phyloP scores from a whole-genome alignment of 2,113 vertebrate species.

The Dolichallabes microphthalmus region DNA sequence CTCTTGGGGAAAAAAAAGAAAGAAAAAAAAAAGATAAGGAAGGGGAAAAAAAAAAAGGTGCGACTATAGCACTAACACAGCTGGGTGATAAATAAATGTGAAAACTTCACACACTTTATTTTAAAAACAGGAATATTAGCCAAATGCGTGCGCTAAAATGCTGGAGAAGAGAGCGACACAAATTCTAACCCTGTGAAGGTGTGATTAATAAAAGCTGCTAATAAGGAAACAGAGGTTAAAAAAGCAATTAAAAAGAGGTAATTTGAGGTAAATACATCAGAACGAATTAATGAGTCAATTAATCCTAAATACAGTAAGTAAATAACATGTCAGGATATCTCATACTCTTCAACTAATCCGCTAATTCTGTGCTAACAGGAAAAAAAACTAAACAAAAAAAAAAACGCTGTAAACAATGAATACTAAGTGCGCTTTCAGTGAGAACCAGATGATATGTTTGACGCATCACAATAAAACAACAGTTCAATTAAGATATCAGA shows the following conservation, averaged over 20 bases:
- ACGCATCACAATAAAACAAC: conserved; percentile 24
- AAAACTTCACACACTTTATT: conserved; percentile 59
- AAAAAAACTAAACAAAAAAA: conserved; percentile 24
- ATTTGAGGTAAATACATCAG: neutral
- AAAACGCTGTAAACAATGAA: conserved; percentile 51
- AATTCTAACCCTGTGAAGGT: conserved; percentile 60
- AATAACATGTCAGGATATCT: neutral
- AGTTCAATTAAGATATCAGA: conserved; percentile 21
- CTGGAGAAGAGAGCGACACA: conserved; percentile 56
- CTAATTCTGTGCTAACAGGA: conserved; percentile 28
- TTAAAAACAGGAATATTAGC: conserved; percentile 53
- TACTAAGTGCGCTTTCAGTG: neutral
- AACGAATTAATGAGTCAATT: neutral
- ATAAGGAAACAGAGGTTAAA: conserved; percentile 16
- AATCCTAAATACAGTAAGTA: neutral
- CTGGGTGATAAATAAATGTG: conserved; percentile 62
- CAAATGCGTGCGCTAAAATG: conserved; percentile 52
- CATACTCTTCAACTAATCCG: neutral
- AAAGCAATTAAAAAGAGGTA: neutral
- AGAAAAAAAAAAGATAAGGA: conserved; percentile 51
- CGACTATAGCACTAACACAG: conserved; percentile 63
- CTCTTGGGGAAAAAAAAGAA: conserved; percentile 69
- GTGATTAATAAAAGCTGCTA: conserved; percentile 58
- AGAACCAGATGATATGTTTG: conserved; percentile 24
- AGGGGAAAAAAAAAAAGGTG: conserved; percentile 49